Evolutionary conservation across 1,140 invertebrate genomes (phyloP).

Genomic region (Tetraneura akinire): DNA sequence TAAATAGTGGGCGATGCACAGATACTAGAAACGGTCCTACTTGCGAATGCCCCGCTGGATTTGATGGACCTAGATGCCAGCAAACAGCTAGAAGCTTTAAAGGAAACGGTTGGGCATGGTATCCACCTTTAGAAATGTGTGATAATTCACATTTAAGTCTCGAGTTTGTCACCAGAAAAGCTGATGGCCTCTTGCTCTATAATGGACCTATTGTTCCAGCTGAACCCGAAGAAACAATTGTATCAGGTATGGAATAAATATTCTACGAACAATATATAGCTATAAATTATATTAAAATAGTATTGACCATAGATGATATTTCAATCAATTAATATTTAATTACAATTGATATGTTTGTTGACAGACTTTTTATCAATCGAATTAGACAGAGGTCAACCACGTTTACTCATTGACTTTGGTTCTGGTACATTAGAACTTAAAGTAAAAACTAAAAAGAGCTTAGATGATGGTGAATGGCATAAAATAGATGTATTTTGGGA

Average conservation of each 20-base stretch:
- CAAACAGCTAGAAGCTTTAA: slow-evolving; percentile 91
- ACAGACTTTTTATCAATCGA: slow-evolving; percentile 91
- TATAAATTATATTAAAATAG: no score
- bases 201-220: slow-evolving; percentile 94
- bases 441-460: slow-evolving; percentile 80
- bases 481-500: slow-evolving; percentile 93
- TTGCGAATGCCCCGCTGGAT: slow-evolving; percentile 85
- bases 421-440: slow-evolving; percentile 87
- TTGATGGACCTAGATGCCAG: slow-evolving; percentile 93
- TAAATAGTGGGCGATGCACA: slow-evolving; percentile 91
- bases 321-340: neutral
- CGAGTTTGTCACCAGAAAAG: slow-evolving; percentile 89
- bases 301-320: no score
- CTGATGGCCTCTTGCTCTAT: slow-evolving; percentile 90
- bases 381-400: slow-evolving; percentile 84
- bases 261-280: no score
- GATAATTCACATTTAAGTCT: slow-evolving; percentile 91
- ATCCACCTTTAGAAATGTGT: slow-evolving; percentile 92
- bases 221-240: slow-evolving; percentile 82
- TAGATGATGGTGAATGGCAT: slow-evolving; percentile 96
- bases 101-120: slow-evolving; percentile 94
- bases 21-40: slow-evolving; percentile 66
- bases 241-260: slow-evolving; percentile 73
- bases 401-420: slow-evolving; percentile 91
- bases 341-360: slow-evolving; percentile 53